Evolutionary conservation across 2,888 invertebrate species (phyloP), one percentile per base, ranked within the genome.

Genomic region (Spisula solida): DNA sequence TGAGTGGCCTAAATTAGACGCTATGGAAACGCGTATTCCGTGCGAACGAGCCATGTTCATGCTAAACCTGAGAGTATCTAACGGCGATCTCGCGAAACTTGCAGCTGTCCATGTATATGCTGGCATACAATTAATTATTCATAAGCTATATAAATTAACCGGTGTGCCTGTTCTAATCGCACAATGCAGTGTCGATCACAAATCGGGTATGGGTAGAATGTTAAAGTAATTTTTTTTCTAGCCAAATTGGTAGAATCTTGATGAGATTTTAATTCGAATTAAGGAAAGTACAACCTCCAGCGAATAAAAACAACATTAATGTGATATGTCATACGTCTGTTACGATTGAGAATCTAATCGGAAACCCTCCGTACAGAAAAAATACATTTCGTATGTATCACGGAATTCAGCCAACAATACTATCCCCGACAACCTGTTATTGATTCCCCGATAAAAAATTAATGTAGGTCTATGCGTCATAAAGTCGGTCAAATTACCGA

Each of bases 1-100:
- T 80, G 80, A 80, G n/a, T 48, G 20, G 80, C 20, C 80, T 80
- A 80, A 80, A 80, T 25, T 80, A 80, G 75, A 75, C 75, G 25
- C 16, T 25, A 75, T 75, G 75, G 29, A 75, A 75, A 31, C 20
- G 29, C 31, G 75, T 75, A 75, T 34, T 75, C 31, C 75, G 75
- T 75, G 75, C 12, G 31, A 75, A 75, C 12, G 12, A 1, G 31
- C 75, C 31, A 75, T 75, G 75, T 31, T 31, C 31, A 31, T 34
- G 18, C 25, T 31, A 60, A 34, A 34, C 14, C 75, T 18, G 16
- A 31, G 18, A 25, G 75, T 75, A 75, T 31, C 16, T 34, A 75
- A 16, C 4, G 34, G 75, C 75, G 25, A 75, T 75, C 75, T 18
- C 31, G 29, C 8, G 75, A 31, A 75, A 75, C 34, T 34, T 34